These are phyloP conservation scores for Oreochromis niloticus DNA, from an alignment of 2,113 vertebrate genomes.

Conservation along the genomic window DNA sequence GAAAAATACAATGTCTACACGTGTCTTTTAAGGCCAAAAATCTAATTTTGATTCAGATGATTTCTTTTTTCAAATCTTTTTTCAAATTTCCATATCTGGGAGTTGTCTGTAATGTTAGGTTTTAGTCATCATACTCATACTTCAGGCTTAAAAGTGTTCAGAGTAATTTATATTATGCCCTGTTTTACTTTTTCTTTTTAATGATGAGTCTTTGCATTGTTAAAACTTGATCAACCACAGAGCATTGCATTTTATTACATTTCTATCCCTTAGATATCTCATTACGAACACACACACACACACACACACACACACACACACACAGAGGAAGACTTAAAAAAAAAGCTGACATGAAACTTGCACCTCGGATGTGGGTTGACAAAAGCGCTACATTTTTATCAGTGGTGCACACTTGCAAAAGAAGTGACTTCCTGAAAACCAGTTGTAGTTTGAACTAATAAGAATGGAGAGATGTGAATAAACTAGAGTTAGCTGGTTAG, in stretches of 20 bases:
- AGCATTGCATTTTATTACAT: background rate
- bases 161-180: background rate
- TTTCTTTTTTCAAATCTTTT: background rate
- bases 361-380: background rate
- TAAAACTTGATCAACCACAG: background rate
- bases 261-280: background rate
- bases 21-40: background rate
- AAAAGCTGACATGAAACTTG: background rate
- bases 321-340: background rate
- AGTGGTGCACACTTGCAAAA: background rate
- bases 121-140: background rate
- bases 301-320: background rate
- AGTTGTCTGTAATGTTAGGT: background rate
- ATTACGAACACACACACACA: background rate
- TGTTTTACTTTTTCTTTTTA: background rate
- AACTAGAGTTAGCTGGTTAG: background rate
- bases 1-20: background rate
- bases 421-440: background rate
- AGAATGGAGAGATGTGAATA: no score
- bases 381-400: background rate
- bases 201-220: background rate
- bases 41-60: fast-evolving
- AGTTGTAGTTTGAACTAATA: background rate
- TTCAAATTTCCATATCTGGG: background rate
- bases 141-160: background rate